phyloP scores from a whole-genome alignment of 2,888 invertebrate genomes.

The Habroteleia sp. region DNA sequence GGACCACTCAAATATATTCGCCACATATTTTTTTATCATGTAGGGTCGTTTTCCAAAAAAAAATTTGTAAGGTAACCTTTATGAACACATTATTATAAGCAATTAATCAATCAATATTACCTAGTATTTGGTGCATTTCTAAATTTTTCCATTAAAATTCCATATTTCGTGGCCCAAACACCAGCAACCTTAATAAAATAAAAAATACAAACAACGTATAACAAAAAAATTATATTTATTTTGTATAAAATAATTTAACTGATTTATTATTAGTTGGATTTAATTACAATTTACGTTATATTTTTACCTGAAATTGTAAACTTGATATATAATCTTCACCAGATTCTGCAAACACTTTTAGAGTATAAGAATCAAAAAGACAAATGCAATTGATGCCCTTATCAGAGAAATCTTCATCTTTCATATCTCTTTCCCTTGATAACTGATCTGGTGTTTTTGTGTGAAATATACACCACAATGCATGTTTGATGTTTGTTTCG shows the following conservation, averaged over 20 bases:
- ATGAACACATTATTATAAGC: no score
- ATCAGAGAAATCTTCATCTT: conserved; percentile 82
- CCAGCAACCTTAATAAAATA: conserved; percentile 85
- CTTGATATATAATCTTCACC: conserved; percentile 92
- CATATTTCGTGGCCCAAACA: conserved; percentile 92
- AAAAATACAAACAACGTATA: conserved; percentile 26
- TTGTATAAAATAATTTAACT: conserved; percentile 3
- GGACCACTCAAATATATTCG: no score
- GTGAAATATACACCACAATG: conserved; percentile 87
- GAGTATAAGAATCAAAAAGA: conserved; percentile 87
- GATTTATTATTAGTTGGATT: no score
- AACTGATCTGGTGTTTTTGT: conserved; percentile 81
- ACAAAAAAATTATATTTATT: no score
- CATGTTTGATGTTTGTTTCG: conserved; percentile 91
- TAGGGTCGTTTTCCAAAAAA: no score
- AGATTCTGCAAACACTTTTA: conserved; percentile 89
- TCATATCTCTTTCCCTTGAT: conserved; percentile 82
- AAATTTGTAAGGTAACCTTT: no score
- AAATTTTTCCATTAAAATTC: conserved; percentile 89
- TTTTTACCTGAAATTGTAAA: conserved; percentile 86
- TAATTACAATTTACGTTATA: no score
- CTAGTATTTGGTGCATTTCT: conserved; percentile 69
- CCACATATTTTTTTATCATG: no score
- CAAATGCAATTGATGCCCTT: conserved; percentile 86
- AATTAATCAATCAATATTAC: no score